phyloP scores from a whole-genome alignment of 2,113 vertebrate species.

The Felis chaus region DNA sequence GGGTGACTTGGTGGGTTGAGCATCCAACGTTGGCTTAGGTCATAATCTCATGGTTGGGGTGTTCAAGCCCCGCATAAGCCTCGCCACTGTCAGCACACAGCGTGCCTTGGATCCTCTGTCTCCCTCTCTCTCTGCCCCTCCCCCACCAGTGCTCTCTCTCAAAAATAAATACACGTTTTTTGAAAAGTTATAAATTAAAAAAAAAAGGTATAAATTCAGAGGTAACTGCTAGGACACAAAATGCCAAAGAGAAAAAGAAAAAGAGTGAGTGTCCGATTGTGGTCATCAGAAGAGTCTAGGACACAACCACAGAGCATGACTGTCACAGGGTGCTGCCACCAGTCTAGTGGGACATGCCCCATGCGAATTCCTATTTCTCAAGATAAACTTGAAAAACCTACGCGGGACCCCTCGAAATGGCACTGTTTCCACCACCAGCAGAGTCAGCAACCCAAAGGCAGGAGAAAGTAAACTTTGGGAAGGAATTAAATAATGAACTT shows the following conservation, averaged over 20 bases:
- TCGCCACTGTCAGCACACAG: no score
- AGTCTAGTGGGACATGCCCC: neutral
- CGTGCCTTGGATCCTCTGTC: no score
- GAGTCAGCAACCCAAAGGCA: neutral
- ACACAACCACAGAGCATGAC: neutral
- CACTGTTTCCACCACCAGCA: rapidly evolving
- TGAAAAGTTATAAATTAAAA: neutral
- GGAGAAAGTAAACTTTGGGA: neutral
- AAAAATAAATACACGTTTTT: no score
- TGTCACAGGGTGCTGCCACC: no score
- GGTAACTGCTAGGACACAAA: neutral
- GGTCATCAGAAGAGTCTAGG: neutral
- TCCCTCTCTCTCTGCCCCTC: no score
- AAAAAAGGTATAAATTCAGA: neutral
- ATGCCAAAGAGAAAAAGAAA: neutral
- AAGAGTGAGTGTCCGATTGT: neutral
- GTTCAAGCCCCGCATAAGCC: no score
- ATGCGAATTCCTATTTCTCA: neutral
- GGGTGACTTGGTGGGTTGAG: no score
- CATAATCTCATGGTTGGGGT: no score
- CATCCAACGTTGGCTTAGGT: no score
- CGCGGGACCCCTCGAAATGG: neutral
- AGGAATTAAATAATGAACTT: neutral
- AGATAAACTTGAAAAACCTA: neutral
- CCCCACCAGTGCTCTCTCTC: no score